Conservation (phyloP, 2,888 invertebrate genomes). For the Drepana falcataria region DNA sequence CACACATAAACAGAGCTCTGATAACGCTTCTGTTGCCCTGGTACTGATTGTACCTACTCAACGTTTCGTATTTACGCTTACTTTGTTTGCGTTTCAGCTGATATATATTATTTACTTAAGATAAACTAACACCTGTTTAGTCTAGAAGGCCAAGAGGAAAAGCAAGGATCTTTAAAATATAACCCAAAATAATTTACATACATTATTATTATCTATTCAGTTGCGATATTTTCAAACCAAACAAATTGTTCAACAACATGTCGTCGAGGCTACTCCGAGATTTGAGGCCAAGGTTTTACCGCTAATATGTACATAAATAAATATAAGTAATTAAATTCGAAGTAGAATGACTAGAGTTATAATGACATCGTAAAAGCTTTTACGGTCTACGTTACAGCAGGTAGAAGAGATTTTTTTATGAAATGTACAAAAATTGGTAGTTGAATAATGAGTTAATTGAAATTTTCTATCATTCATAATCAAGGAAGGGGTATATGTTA, state of each 20-base stretch:
- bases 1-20: slow-evolving; percentile 32
- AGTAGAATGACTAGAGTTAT: slow-evolving; percentile 42
- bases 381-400: slow-evolving; percentile 3
- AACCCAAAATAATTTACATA: slow-evolving; percentile 10
- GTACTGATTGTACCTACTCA: slow-evolving; percentile 38
- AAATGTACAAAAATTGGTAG: too few species aligned
- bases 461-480: too few species aligned
- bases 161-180: slow-evolving; percentile 5
- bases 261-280: slow-evolving; percentile 55
- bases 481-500: too few species aligned
- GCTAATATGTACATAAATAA: slow-evolving; percentile 62
- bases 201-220: slow-evolving; percentile 39
- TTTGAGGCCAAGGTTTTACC: slow-evolving; percentile 70
- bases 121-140: slow-evolving; percentile 3
- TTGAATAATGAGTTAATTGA: too few species aligned
- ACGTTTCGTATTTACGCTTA: slow-evolving; percentile 2
- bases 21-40: slow-evolving; percentile 45
- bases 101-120: slow-evolving; percentile 9
- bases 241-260: slow-evolving; percentile 60
- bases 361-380: slow-evolving; percentile 11
- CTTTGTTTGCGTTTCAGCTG: background rate
- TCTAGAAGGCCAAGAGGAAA: background rate
- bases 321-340: slow-evolving; percentile 34
- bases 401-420: background rate
- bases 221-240: slow-evolving; percentile 63